phyloP scores from a whole-genome alignment of 2,113 vertebrate species.

The Pleuronectes platessa region DNA sequence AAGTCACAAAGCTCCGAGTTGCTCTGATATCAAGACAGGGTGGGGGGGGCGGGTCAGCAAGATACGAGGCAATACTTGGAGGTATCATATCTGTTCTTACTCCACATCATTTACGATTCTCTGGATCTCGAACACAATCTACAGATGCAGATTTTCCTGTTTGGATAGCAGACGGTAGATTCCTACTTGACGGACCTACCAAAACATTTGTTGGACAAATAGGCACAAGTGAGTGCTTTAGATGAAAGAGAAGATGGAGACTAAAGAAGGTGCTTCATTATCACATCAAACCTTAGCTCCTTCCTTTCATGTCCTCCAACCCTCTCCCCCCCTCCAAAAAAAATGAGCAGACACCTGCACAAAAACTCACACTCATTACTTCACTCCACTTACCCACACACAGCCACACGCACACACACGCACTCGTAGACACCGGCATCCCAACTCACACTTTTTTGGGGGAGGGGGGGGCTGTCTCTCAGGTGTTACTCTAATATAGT shows the following conservation, averaged over 20 bases:
- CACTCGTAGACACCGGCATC: slow-evolving; percentile 2
- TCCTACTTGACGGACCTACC: slow-evolving; percentile 30
- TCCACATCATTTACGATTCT: too few species aligned
- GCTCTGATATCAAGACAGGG: slow-evolving; percentile 50
- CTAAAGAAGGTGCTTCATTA: slow-evolving; percentile 75
- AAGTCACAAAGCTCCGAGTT: slow-evolving; percentile 46
- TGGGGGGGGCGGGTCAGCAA: slow-evolving; percentile 3
- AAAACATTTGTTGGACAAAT: slow-evolving; percentile 75
- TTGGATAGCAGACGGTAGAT: slow-evolving; percentile 16
- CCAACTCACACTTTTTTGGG: not conserved
- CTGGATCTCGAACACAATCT: slow-evolving; percentile 18
- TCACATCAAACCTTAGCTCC: slow-evolving; percentile 73
- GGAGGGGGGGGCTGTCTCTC: slow-evolving; percentile 13
- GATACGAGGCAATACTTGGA: too few species aligned
- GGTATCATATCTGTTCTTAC: too few species aligned
- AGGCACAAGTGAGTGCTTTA: slow-evolving; percentile 55
- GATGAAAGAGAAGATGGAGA: slow-evolving; percentile 65
- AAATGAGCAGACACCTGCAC: slow-evolving; percentile 46
- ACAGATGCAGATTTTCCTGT: slow-evolving; percentile 25
- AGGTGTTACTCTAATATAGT: slow-evolving; percentile 49
- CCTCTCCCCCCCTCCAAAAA: not conserved
- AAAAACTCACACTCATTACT: slow-evolving; percentile 50
- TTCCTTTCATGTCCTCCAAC: slow-evolving; percentile 65
- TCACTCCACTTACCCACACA: slow-evolving; percentile 26
- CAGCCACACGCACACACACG: not conserved